Evolutionary conservation across 2,888 invertebrate genomes (phyloP), one percentile per base, ranked within the genome.

Genomic region (Ornithoptera priamus): DNA sequence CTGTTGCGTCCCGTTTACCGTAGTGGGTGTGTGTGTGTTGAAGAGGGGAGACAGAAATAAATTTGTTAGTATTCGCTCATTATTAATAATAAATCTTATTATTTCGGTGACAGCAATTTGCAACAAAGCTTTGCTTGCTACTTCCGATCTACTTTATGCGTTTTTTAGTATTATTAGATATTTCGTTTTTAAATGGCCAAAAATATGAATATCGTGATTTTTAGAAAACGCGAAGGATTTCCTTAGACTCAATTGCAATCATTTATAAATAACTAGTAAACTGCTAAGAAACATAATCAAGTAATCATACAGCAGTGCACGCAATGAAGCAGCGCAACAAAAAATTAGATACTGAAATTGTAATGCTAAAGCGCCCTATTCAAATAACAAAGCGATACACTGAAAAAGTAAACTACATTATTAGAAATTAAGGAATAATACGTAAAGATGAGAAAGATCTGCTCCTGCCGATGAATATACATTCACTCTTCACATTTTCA

Each of bases 1-100:
- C 97, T 94, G 97, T 96, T 95, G 95, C 93, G 94, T 93, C 94
- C 93, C 94, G 81, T 84, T 88, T 87, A 95, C 94, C 89, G 85
- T 86, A 85, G 85, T 86, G 85, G 84, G 84, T 86, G 87, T 90
- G 87, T 88, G 79, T 89, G 85, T 89, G 87, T 90, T 75, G 76
- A 81, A 82, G 80, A 84, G 85, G 86, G 86, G 42, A 90, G 82
- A 90, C 82, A 92, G 86, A 92, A 88, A 90, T 80, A 89, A 84
- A 78, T 81, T 85, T 88, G 89, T 92, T 93, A 93, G 92, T 92
- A 93, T 92, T 91, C 90, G 92, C 92, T 93, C 92, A 92, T 93
- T 92, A 92, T 22, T 22, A 22, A 8, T 39, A 30, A 15, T 69
- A 24, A 20, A 4, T 46, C 15, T 22, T 65, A 46, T n/a, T 20